Evolutionary conservation across 2,797 vertebrate species (phyloP), one percentile per base, ranked within the genome.

Genomic region (Sebastes matsubarae): DNA sequence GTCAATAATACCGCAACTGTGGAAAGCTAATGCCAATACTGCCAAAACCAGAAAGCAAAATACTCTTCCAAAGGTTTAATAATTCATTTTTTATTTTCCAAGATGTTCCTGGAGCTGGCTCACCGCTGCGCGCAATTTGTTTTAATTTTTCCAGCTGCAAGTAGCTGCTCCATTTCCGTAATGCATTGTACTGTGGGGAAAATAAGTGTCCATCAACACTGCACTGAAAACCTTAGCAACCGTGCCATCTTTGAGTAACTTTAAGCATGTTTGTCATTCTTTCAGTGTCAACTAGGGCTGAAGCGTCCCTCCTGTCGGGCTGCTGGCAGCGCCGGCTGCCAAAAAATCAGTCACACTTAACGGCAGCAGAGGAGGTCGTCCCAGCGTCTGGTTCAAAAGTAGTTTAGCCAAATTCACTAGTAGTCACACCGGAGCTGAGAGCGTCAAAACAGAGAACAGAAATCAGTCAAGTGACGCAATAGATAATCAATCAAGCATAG

Each of bases 71-170:
- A 42, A 54, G 10, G 55, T 65, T 68, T 22, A 22, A 18, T 61
- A 6, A 34, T 72, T 79, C 8, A 24, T 25, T 36, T 63, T 75
- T 61, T 46, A 22, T 57, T 77, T 71, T 72, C 14, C 72, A 70
- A 77, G 52, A 82, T 63, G 63, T 81, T 85, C 42, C 59, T 75
- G 80, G 75, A 72, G 29, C 71, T 79, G 59, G 67, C 55, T 77
- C 42, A 14, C 18, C 20, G 20, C 52, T 68, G 69, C 7, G 57
- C 3, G 13, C 24, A 68, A 14, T 77, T 68, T n/a, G 5, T 58
- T 70, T 63, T 4, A 36, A 67, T 32, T 46, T 79, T 76, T 80
- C 70, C 83, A 77, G 57, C 42, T 71, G 52, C 11, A 24, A 34
- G 30, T 29, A 27, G 32, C 36, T 3, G 50, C 29, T 46, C 32